Base-by-base conservation (phyloP, 2,113 vertebrate species). In the Scophthalmus maximus region DNA sequence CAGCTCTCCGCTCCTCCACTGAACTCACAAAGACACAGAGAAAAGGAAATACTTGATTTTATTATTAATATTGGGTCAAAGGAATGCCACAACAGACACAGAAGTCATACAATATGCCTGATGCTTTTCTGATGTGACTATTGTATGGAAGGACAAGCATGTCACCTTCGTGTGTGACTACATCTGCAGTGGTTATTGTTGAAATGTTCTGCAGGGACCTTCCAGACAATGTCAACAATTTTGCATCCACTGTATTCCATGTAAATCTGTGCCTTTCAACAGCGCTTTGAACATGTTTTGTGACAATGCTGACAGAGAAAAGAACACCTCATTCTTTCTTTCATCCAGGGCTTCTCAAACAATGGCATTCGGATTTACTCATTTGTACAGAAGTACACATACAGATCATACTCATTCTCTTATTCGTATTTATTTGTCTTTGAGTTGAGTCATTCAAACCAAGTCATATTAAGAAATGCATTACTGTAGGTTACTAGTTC, bases 21-120 rank as follows among this genome's bases (percentile, higher is more conserved):
- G 81, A 85, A 91, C 74, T 90, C 85, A 82, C 46, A 83, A 80
- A 90, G 84, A 90, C 81, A 87, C 82, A 85, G 60, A 87, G 84
- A 84, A 73, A 78, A 91, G 82, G 79, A 83, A 87, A 86, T 64
- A 85, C 81, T 87, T 27, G 27, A 86, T 92, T 57, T 89, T 84
- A 91, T 93, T 93, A 94, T 93, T 93, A 91, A 93, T 93, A 86
- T 76, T 60, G 73, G 92, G 92, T 93, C 92, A 93, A 86, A 76
- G 62, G 65, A 90, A 88, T 73, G 74, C 85, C 85, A 77, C 57
- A 75, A 81, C 83, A 79, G 75, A 87, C 88, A 82, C 69, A 81
- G 67, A 79, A 83, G 68, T 76, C 61, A 63, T 56, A 79, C 64
- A 88, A 85, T 88, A 53, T 68, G 79, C 68, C 75, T 80, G 69